Base-by-base conservation (phyloP, 2,113 vertebrate species). In the Cebus imitator region DNA sequence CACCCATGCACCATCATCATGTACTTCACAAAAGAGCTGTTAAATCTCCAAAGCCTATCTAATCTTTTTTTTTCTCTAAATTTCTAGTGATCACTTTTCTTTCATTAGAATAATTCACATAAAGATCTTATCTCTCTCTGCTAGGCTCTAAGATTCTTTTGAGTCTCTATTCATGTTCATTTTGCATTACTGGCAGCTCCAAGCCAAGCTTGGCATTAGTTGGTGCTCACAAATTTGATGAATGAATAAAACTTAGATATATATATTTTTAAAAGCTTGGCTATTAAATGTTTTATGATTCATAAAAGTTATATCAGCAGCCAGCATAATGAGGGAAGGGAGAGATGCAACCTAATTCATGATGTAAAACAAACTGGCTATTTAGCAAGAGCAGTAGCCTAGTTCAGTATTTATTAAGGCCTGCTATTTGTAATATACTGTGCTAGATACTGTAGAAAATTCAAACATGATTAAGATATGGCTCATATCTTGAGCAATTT, bases 391-490 rank as follows among this genome's bases (percentile, higher is more conserved):
- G 90, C 0, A 81, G 23, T 8, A 35, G n/a, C 50, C 50, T 16
- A 85, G 8, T 25, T 81, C 48, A 82, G 68, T 32, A 82, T 45
- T 83, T 84, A 88, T 70, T 37, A 94, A 83, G n/a, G 25, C 14
- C 70, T 70, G 27, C 58, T 75, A 80, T 30, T 30, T 91, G 72
- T 57, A 94, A 48, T 9, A 30, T 16, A 61, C 89, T 37, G 21
- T 78, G 43, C 55, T 73, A 75, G 58, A 91, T 79, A 68, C 90
- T 66, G 1, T 35, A 57, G 55, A 48, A 97, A 96, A 95, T 37
- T 81, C 76, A 94, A 92, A 92, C 52, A 35, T 95, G 32, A 94
- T 87, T 91, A 97, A 96, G 35, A 61, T 35, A 84, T 40, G 64
- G 37, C 52, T 95, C 68, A 40, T 18, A 45, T 2, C 21, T 64